A percentile compares a stretch with the other conserved stretches of the same genome.
Evolutionary conservation across 2,113 vertebrate species (phyloP).

Genomic region (Labrus mixtus): DNA sequence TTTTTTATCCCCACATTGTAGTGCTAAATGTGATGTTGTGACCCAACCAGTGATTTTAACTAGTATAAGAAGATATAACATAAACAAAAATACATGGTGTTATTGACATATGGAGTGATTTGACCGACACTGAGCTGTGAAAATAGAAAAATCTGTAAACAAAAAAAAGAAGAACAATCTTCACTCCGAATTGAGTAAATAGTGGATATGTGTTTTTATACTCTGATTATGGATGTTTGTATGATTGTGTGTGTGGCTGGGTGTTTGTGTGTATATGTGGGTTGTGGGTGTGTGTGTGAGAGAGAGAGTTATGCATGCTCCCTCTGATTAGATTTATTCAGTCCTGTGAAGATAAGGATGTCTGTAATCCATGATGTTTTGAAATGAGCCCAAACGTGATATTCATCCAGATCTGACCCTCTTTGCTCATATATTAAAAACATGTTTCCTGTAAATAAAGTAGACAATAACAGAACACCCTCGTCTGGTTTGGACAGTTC

Average conservation of each 20-base stretch:
- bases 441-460: constrained; percentile 59
- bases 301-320: constrained; percentile 1
- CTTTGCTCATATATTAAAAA: not conserved
- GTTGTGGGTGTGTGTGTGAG: not conserved
- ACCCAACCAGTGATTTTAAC: constrained; percentile 1
- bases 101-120: not conserved
- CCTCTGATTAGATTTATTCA: constrained; percentile 7
- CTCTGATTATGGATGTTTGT: not conserved
- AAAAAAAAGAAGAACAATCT: not conserved
- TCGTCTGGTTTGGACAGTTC: not conserved
- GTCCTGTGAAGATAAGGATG: constrained; percentile 15
- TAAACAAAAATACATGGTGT: not conserved
- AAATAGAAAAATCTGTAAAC: not conserved
- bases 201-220: constrained; percentile 11
- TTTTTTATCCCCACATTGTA: constrained; percentile 19
- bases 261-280: constrained; percentile 7
- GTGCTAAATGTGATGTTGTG: constrained; percentile 32
- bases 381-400: constrained; percentile 43
- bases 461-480: not conserved
- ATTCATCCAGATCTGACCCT: not conserved
- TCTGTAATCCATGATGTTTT: constrained; percentile 50
- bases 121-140: not conserved
- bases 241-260: constrained; percentile 3
- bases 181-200: not conserved
- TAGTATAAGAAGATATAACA: not conserved